phyloP scores from a whole-genome alignment of 1,140 invertebrate species.

The Trigoniulus corallinus region DNA sequence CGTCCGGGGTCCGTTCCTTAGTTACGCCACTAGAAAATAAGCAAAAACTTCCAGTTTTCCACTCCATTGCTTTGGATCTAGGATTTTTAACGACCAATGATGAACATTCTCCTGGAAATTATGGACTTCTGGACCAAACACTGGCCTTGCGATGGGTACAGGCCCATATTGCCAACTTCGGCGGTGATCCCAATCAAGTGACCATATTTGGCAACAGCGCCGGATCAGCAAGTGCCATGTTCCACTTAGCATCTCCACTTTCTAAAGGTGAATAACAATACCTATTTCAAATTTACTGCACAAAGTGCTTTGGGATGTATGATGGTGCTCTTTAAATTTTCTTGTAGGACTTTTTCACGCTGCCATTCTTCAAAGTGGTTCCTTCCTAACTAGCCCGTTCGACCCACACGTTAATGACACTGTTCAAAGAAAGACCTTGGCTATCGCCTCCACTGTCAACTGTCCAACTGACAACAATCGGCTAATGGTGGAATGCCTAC shows the following conservation, averaged over 20 bases:
- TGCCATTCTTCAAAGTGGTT: background rate
- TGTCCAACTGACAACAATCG: background rate
- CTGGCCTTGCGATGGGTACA: conserved; percentile 80
- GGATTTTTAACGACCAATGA: conserved; percentile 85
- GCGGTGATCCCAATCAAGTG: conserved; percentile 50
- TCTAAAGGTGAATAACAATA: conserved; percentile 12
- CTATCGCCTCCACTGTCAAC: background rate
- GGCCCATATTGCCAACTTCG: conserved; percentile 75
- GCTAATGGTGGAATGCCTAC: background rate
- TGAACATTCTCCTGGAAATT: conserved; percentile 85
- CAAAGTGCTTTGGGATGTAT: too few relatives aligned
- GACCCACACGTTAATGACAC: too few relatives aligned
- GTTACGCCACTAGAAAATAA: too few relatives aligned
- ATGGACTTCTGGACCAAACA: conserved; percentile 82
- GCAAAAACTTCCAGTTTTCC: too few relatives aligned
- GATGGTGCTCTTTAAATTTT: too few relatives aligned
- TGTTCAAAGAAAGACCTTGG: background rate
- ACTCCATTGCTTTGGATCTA: too few relatives aligned
- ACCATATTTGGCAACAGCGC: conserved; percentile 20
- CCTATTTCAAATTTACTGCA: too few relatives aligned
- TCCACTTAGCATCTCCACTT: conserved; percentile 15
- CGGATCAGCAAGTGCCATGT: conserved; percentile 18
- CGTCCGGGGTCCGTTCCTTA: too few relatives aligned
- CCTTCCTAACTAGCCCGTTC: background rate
- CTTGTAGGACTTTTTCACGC: background rate